phyloP scores from a whole-genome alignment of 2,113 vertebrate genomes.

The Glaucidium brasilianum region DNA sequence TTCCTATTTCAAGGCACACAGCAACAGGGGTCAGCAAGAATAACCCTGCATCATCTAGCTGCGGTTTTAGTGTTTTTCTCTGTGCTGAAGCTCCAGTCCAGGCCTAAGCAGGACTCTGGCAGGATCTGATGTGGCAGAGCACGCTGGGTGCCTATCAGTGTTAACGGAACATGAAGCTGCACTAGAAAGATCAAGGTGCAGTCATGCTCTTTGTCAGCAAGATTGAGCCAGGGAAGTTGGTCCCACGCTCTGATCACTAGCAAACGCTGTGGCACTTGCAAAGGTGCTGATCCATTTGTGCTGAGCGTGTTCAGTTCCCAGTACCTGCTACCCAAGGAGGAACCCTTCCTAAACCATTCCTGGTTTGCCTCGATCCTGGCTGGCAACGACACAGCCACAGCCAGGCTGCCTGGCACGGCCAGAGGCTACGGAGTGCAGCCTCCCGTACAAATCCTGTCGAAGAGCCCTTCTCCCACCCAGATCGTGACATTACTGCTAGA shows the following conservation, averaged over 20 bases:
- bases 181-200: neutral
- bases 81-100: neutral
- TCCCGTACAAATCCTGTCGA: neutral
- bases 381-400: neutral
- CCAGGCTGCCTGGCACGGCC: neutral
- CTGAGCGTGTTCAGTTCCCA: neutral
- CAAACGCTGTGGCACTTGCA: neutral
- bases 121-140: neutral
- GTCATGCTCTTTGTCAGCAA: neutral
- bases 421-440: fast-evolving
- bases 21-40: neutral
- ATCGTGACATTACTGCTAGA: fast-evolving
- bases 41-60: neutral
- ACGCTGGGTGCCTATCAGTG: neutral
- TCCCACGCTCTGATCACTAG: fast-evolving
- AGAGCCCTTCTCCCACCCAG: fast-evolving
- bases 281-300: neutral
- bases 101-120: neutral
- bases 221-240: neutral
- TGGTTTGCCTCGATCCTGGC: neutral
- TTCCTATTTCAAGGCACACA: neutral
- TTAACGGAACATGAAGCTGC: neutral
- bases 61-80: neutral
- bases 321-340: neutral
- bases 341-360: neutral